Conservation (phyloP, 2,113 vertebrate species). For the Phaethornis superciliosus region DNA sequence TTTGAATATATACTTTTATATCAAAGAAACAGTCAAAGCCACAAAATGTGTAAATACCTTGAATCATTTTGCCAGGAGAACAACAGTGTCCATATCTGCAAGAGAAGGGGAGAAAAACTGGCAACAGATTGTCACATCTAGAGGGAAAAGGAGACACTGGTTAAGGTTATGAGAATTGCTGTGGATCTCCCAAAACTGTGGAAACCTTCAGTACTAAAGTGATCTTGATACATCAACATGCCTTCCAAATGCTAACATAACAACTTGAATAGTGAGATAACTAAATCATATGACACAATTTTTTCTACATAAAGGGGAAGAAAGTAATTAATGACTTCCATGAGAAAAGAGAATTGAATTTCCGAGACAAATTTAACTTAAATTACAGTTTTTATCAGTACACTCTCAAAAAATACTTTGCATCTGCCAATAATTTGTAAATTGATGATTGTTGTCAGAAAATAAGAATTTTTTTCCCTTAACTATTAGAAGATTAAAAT, state of each 20-base stretch:
- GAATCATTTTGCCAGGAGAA: neutral
- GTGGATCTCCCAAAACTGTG: accelerated
- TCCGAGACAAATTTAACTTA: accelerated
- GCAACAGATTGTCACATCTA: neutral
- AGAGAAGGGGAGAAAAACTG: neutral
- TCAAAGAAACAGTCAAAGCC: neutral
- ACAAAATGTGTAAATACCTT: neutral
- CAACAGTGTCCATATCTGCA: neutral
- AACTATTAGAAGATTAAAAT: neutral
- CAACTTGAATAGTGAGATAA: neutral
- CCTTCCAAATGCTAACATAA: neutral
- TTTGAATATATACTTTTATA: neutral
- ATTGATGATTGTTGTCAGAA: neutral
- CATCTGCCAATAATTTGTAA: neutral
- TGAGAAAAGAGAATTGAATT: neutral
- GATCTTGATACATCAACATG: neutral
- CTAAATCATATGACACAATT: neutral
- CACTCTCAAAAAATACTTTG: neutral
- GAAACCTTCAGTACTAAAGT: neutral
- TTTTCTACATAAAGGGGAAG: accelerated
- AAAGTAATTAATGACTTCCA: neutral
- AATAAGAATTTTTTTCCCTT: neutral
- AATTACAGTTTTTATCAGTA: neutral
- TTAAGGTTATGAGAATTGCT: neutral
- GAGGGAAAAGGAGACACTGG: neutral